Conservation (phyloP, 2,888 invertebrate genomes). For the Junonia oenone region DNA sequence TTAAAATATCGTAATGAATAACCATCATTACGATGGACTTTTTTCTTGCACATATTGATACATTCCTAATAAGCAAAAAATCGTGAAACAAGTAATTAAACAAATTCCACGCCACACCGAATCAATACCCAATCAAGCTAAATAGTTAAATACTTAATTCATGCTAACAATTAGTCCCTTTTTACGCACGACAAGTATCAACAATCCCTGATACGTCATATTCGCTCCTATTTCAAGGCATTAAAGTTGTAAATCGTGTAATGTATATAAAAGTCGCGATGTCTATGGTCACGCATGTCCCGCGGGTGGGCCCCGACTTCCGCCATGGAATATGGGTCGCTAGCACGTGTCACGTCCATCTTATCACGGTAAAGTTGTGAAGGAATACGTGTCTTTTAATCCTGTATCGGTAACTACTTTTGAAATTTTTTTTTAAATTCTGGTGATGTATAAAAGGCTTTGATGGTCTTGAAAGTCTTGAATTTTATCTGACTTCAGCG, state of each 20-base stretch:
- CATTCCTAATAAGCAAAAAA: too few species aligned
- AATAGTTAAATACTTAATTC: background rate
- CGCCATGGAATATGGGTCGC: conserved; percentile 48
- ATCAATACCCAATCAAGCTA: too few species aligned
- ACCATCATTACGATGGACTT: too few species aligned
- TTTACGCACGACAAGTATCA: background rate
- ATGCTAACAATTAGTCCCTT: background rate
- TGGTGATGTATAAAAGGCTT: too few species aligned
- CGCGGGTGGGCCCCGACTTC: conserved; percentile 43
- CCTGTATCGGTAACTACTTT: background rate
- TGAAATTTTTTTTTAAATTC: background rate
- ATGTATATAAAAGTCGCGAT: conserved; percentile 1
- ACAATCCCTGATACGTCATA: background rate
- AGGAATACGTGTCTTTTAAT: background rate
- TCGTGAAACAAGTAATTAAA: background rate
- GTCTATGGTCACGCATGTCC: conserved; percentile 33
- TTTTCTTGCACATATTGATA: too few species aligned
- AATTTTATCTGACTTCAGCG: too few species aligned
- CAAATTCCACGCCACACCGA: background rate
- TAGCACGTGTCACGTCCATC: conserved; percentile 32
- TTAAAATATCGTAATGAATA: too few species aligned
- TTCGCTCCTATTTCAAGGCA: background rate
- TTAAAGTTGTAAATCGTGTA: background rate
- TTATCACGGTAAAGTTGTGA: conserved; percentile 4
- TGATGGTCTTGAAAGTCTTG: too few species aligned